phyloP scores from a whole-genome alignment of 2,113 vertebrate species.

The Pelecanoides urinatrix region DNA sequence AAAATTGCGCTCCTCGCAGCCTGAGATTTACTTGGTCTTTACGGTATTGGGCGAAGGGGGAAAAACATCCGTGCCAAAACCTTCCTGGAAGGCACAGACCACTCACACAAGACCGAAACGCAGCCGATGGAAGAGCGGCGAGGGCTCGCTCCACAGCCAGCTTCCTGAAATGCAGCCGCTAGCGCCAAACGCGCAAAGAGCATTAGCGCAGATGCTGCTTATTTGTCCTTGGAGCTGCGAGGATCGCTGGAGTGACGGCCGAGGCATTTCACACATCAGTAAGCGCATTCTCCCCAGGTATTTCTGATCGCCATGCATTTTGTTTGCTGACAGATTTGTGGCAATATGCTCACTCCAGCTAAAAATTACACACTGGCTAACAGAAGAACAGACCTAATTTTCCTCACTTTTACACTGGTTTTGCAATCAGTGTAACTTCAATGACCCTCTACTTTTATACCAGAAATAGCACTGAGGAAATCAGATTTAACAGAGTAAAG shows the following conservation, averaged over 20 bases:
- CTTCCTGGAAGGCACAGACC: background rate
- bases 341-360: background rate
- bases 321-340: background rate
- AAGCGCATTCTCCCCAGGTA: background rate
- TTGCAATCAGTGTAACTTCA: background rate
- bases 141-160: rapidly evolving
- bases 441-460: background rate
- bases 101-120: rapidly evolving
- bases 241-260: background rate
- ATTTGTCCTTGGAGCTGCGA: background rate
- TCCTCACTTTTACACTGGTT: background rate
- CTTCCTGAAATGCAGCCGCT: background rate
- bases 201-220: background rate
- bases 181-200: background rate
- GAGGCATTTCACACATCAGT: conserved; percentile 15
- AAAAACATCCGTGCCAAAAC: background rate
- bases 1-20: background rate
- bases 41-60: background rate
- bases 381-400: background rate
- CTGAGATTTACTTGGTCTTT: background rate
- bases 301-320: background rate
- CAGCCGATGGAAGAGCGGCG: background rate
- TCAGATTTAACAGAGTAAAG: background rate
- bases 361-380: background rate
- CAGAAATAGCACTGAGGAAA: background rate